These are phyloP conservation scores for Rhyacophila evoluta DNA, from an alignment of 2,888 invertebrate species.

Conservation along the genomic window DNA sequence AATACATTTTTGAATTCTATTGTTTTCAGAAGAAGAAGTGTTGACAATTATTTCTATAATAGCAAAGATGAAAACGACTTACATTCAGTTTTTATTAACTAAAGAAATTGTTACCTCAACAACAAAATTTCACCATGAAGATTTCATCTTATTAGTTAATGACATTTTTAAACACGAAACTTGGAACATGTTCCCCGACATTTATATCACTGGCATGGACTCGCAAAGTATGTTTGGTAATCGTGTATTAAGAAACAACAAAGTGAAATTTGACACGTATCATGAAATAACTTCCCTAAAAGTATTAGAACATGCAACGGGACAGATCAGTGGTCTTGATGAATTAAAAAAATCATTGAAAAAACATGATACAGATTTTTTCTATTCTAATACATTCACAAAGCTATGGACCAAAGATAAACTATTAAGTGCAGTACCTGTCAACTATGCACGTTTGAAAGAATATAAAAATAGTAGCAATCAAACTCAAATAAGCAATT, in stretches of 20 bases:
- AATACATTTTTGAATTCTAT: too few species aligned
- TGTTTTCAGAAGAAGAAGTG: constrained; percentile 40
- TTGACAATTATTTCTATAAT: constrained; percentile 31
- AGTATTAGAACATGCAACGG: background rate
- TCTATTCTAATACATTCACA: background rate
- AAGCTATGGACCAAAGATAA: background rate
- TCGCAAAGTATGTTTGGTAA: too few species aligned
- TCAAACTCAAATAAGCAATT: background rate
- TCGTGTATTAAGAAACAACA: too few species aligned
- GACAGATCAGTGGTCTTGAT: background rate
- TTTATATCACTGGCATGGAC: background rate
- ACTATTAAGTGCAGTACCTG: background rate
- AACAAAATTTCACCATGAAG: constrained; percentile 37
- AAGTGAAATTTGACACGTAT: too few species aligned
- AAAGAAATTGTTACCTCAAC: constrained; percentile 28
- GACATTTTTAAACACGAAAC: constrained; percentile 40
- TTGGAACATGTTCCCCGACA: constrained; percentile 39
- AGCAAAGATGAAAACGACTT: constrained; percentile 35
- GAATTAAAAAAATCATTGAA: background rate
- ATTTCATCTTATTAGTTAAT: constrained; percentile 34
- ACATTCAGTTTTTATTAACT: constrained; percentile 38
- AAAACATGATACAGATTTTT: background rate
- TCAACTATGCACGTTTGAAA: background rate
- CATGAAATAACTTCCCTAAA: background rate
- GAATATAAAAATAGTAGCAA: background rate